phyloP scores from a whole-genome alignment of 2,797 vertebrate genomes.

The Lemur catta region DNA sequence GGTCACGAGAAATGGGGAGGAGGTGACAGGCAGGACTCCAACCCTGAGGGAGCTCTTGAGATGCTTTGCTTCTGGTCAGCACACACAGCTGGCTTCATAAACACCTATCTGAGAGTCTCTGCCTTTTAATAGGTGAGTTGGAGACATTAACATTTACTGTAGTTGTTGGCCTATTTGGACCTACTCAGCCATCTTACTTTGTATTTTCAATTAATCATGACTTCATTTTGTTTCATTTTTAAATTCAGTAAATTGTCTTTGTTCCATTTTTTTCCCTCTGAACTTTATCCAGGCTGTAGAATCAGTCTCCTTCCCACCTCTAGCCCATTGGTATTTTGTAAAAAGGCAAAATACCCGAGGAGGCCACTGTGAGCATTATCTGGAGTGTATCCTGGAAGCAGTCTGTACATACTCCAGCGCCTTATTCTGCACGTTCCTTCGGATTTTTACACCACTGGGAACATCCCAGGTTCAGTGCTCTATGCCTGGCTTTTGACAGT shows the following conservation, averaged over 20 bases:
- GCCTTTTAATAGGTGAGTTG: neutral
- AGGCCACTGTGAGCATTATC: neutral
- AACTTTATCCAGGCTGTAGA: neutral
- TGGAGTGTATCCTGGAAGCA: neutral
- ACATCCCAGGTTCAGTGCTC: neutral
- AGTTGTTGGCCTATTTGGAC: neutral
- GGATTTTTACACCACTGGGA: neutral
- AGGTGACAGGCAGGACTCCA: neutral
- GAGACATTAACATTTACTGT: neutral
- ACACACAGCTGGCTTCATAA: neutral
- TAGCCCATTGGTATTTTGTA: too few species aligned
- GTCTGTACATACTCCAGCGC: too few species aligned
- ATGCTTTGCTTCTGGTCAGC: neutral
- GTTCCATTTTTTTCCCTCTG: neutral
- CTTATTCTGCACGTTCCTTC: neutral
- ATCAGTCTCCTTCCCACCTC: too few species aligned
- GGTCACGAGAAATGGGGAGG: too few species aligned
- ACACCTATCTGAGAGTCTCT: neutral
- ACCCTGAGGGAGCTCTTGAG: neutral
- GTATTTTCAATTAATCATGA: neutral
- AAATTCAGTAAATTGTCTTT: neutral
- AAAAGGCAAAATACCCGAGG: neutral
- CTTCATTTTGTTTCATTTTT: neutral
- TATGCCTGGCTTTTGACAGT: neutral
- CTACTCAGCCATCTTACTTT: neutral